These are phyloP conservation scores for Tolmerus cingulatus DNA, from an alignment of 2,888 invertebrate genomes.

Conservation along the genomic window DNA sequence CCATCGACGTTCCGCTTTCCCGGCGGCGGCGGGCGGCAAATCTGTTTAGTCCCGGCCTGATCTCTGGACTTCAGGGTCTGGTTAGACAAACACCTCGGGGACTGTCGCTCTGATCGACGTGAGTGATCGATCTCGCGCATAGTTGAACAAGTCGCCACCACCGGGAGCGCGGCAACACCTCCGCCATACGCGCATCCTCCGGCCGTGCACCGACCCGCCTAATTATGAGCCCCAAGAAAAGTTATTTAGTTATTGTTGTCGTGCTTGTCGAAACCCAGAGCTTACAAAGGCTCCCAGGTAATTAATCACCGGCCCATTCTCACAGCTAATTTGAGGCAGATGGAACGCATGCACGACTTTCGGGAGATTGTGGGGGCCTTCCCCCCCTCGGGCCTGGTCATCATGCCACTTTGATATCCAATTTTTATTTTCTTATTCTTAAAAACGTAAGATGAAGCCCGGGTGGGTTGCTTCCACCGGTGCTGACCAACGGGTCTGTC, in stretches of 20 bases:
- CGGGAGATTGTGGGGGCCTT: constrained; percentile 14
- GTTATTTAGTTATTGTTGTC: constrained; percentile 42
- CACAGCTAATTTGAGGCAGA: constrained; percentile 44
- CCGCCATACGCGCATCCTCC: neutral
- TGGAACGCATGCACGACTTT: constrained; percentile 47
- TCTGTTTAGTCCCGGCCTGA: neutral
- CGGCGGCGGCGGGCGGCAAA: neutral
- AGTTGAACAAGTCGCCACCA: neutral
- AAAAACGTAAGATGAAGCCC: neutral
- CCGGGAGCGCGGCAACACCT: neutral
- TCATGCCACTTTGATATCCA: neutral
- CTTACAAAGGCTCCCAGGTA: constrained; percentile 43
- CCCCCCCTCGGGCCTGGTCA: neutral
- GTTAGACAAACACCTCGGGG: constrained; percentile 20
- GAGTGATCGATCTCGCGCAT: constrained; percentile 34
- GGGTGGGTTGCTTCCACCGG: neutral
- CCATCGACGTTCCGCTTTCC: neutral
- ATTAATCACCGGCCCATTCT: constrained; percentile 47
- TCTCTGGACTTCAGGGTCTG: neutral
- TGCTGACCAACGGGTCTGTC: constrained; percentile 2
- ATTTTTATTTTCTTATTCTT: neutral
- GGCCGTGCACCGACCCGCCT: neutral
- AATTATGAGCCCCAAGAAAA: neutral
- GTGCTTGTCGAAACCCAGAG: constrained; percentile 34
- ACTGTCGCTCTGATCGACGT: constrained; percentile 29